phyloP scores from a whole-genome alignment of 1,140 invertebrate genomes.

The Drosophila grimshawi region DNA sequence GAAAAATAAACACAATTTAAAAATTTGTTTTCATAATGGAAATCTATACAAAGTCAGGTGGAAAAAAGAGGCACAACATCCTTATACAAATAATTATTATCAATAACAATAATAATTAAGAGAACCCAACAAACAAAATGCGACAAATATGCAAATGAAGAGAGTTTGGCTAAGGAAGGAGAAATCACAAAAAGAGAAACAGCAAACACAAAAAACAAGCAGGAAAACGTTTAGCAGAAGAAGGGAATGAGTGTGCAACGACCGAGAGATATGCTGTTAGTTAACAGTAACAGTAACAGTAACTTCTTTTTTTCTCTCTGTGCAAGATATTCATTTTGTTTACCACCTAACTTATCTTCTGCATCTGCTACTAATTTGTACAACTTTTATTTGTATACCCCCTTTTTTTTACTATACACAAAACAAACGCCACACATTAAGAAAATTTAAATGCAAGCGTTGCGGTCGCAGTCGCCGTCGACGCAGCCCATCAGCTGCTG shows the following conservation, averaged over 20 bases:
- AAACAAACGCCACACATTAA: slow-evolving; percentile 33
- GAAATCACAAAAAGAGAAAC: slow-evolving; percentile 53
- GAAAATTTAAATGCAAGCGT: slow-evolving; percentile 61
- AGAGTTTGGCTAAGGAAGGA: slow-evolving; percentile 21
- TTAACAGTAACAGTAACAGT: no score
- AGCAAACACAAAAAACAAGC: not conserved
- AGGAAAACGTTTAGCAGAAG: not conserved
- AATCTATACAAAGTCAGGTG: slow-evolving; percentile 1
- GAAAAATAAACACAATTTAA: slow-evolving; percentile 7
- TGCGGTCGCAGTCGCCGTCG: slow-evolving; percentile 27
- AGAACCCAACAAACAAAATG: slow-evolving; percentile 51
- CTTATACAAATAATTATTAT: not conserved
- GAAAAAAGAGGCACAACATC: not conserved
- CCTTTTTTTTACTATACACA: not conserved
- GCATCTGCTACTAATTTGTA: no score
- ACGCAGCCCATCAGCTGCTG: slow-evolving; percentile 23
- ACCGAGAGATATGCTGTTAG: not conserved
- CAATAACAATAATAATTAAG: slow-evolving; percentile 18
- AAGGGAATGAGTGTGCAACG: not conserved
- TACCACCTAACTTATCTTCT: no score
- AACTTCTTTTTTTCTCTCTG: no score
- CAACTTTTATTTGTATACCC: no score
- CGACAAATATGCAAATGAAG: slow-evolving; percentile 66
- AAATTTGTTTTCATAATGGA: not conserved
- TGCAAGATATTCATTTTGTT: no score